phyloP scores from a whole-genome alignment of 2,888 invertebrate genomes.

The Epirrita christyi region DNA sequence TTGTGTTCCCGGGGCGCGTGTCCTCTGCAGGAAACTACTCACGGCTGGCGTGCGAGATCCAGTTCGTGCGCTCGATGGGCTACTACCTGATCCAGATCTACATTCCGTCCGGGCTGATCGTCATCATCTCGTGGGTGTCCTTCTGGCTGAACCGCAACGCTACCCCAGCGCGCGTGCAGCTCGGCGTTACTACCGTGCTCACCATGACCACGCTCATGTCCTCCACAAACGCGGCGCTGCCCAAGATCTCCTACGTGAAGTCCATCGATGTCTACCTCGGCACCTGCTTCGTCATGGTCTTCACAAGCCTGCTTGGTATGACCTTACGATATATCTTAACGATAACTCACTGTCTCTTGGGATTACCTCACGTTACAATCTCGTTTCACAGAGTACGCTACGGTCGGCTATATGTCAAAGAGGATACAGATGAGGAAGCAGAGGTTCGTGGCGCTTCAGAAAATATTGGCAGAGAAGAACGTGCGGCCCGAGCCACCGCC shows the following conservation, averaged over 20 bases:
- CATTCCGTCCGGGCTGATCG: constrained; percentile 97
- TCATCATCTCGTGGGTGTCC: constrained; percentile 97
- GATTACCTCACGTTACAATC: background rate
- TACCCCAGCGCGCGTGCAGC: constrained; percentile 95
- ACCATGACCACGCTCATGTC: constrained; percentile 98
- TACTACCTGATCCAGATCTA: constrained; percentile 99
- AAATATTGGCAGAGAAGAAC: constrained; percentile 95
- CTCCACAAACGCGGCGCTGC: constrained; percentile 96
- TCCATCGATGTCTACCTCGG: constrained; percentile 98
- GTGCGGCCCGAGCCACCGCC: constrained; percentile 89
- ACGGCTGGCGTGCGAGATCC: constrained; percentile 95
- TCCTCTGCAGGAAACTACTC: constrained; percentile 93
- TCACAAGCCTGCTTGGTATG: constrained; percentile 94
- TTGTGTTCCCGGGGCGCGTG: background rate
- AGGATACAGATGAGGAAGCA: constrained; percentile 97
- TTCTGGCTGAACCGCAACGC: constrained; percentile 97
- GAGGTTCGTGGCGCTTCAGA: constrained; percentile 93
- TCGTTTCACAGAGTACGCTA: constrained; percentile 92
- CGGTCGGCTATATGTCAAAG: constrained; percentile 98
- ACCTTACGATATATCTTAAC: background rate
- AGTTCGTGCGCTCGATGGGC: constrained; percentile 97
- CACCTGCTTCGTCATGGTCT: constrained; percentile 98
- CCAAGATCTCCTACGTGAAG: constrained; percentile 98
- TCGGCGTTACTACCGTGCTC: constrained; percentile 97
- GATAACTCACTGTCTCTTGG: background rate